Base-by-base conservation (phyloP, 2,888 invertebrate species). In the Allygus modestus region DNA sequence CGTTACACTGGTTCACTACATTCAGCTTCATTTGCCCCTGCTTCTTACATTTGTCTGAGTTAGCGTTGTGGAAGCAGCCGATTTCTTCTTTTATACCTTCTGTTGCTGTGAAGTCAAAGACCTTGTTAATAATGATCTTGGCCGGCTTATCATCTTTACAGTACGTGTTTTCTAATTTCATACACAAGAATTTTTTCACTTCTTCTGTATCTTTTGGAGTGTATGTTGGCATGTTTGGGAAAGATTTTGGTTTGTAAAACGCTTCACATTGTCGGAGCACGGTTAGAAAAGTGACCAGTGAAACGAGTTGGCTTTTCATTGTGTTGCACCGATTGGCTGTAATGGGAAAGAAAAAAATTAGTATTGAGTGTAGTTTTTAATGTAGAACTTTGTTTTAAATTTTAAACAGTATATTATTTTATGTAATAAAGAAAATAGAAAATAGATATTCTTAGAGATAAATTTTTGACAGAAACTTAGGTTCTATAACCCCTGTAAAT, bases 61-160 rank as follows among this genome's bases (percentile, higher is more conserved):
- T 23, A 11, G 65, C 17, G 9, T 26, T 7, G 31, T 82, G 82
- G 31, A 37, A 84, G 43, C 84, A 84, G 4, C 84, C 84, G 20
- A 23, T 20, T 23, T 81, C 69, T 1, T 41, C 51, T n/a, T 33
- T 51, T 17, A 0, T 2, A 12, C 81, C 81, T 37, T 84, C 69
- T 23, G 81, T 51, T 12, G 33, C 71, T 17, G 69, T 69, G 33
- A 84, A 84, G 84, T 84, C 81, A 81, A 81, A 84, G 9, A 69
- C 54, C 46, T 69, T 46, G 17, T 61, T 69, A 20, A 84, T 43
- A 5, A 84, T 28, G 20, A 84, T 81, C 43, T 69, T 31, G 28
- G 28, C 28, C 2, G 71, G 79, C 28, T 46, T 54, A 31, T 79
- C 65, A 54, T 84, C 84, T n/a, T 71, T 69, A n/a, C 1, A 20